Conservation (phyloP, 2,797 vertebrate species). For the Pelodytes ibericus region DNA sequence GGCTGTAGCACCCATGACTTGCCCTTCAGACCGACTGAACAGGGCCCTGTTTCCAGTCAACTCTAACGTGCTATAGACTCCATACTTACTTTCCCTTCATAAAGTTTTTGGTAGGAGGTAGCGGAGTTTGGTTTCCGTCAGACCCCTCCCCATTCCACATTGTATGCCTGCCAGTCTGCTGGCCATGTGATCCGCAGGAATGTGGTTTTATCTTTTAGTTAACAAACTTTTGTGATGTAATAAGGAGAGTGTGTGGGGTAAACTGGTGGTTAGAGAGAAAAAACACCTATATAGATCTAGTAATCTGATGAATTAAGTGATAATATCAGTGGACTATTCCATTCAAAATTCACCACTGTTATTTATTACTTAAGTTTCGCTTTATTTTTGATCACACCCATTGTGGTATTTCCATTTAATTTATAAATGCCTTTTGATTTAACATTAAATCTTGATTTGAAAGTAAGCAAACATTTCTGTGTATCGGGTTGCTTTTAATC, state of each 20-base stretch:
- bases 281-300: too few species aligned
- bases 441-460: too few species aligned
- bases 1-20: background rate
- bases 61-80: background rate
- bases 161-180: slow-evolving; percentile 5
- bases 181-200: slow-evolving; percentile 50
- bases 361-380: too few species aligned
- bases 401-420: too few species aligned
- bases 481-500: too few species aligned
- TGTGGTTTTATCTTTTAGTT: slow-evolving; percentile 38
- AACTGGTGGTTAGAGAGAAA: background rate
- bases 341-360: too few species aligned
- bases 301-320: too few species aligned
- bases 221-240: slow-evolving; percentile 44
- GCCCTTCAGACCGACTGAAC: background rate
- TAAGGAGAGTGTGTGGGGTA: background rate
- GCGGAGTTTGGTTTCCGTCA: slow-evolving; percentile 27
- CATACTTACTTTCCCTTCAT: background rate
- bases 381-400: too few species aligned
- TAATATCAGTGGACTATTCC: too few species aligned
- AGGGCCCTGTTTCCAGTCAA: background rate
- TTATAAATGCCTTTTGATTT: too few species aligned
- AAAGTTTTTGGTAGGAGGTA: slow-evolving; percentile 5
- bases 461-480: too few species aligned
- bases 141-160: slow-evolving; percentile 21